phyloP scores from a whole-genome alignment of 2,888 invertebrate genomes.

The Oscheius sp. region DNA sequence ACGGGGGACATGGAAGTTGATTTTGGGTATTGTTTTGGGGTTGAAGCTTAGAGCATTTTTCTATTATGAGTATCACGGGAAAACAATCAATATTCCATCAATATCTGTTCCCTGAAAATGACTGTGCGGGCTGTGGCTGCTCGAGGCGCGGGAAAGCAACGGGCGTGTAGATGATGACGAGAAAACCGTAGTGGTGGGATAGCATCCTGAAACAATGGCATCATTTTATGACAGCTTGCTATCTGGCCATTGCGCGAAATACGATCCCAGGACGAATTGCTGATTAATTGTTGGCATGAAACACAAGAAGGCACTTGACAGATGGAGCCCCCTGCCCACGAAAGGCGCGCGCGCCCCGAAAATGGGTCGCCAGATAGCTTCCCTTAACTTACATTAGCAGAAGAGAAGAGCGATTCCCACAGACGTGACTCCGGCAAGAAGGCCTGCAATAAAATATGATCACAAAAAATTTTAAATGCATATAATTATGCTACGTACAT shows the following conservation, averaged over 20 bases:
- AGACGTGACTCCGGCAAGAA: neutral
- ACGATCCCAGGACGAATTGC: conserved; percentile 35
- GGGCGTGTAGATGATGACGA: neutral
- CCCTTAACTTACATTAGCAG: conserved; percentile 25
- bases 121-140: conserved; percentile 2
- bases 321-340: conserved; percentile 22
- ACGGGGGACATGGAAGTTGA: conserved; percentile 23
- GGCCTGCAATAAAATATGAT: neutral
- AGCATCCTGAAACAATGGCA: no score
- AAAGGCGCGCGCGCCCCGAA: conserved; percentile 21
- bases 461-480: neutral
- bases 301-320: conserved; percentile 36
- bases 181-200: conserved; percentile 20
- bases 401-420: conserved; percentile 15
- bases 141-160: conserved; percentile 30
- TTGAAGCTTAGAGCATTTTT: conserved; percentile 26
- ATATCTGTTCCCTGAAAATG: conserved; percentile 35
- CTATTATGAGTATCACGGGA: conserved; percentile 31
- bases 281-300: conserved; percentile 38
- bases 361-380: conserved; percentile 15
- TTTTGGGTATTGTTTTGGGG: neutral
- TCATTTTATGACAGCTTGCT: no score
- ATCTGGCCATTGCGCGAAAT: conserved; percentile 29
- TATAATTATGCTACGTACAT: conserved; percentile 23
- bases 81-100: conserved; percentile 36